Conservation (phyloP, 2,797 vertebrate genomes). For the Lycodopsis pacificus region DNA sequence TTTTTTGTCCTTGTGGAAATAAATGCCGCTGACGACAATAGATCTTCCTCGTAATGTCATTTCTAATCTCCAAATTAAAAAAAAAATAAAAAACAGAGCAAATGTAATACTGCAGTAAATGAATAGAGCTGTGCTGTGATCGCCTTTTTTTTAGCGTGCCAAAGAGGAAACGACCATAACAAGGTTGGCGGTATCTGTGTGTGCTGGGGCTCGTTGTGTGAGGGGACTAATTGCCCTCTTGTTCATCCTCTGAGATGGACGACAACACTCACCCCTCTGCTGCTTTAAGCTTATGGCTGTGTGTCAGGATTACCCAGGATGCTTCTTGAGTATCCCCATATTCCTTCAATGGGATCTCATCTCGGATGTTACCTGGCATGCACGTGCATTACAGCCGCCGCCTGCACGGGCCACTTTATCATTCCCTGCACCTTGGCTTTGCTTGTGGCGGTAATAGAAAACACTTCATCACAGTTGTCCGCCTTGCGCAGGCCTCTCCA, state of each 20-base stretch:
- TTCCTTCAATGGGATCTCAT: conserved; percentile 58
- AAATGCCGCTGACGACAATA: conserved; percentile 12
- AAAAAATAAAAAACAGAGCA: conserved; percentile 17
- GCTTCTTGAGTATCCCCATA: conserved; percentile 46
- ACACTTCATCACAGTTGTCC: conserved; percentile 71
- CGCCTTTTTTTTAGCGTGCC: background rate
- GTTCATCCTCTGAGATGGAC: conserved; percentile 46
- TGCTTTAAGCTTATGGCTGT: conserved; percentile 27
- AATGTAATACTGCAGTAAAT: conserved; percentile 43
- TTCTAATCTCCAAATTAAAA: conserved; percentile 19
- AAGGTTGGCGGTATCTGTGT: background rate
- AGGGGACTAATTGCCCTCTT: conserved; percentile 63
- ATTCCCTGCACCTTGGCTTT: conserved; percentile 54
- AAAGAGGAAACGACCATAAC: conserved; percentile 1
- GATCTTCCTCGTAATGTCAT: conserved; percentile 18
- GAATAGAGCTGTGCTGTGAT: conserved; percentile 8
- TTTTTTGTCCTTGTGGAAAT: conserved; percentile 20
- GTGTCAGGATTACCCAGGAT: conserved; percentile 56
- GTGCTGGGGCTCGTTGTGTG: conserved; percentile 16
- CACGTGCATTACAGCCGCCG: conserved; percentile 39
- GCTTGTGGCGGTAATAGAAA: conserved; percentile 67
- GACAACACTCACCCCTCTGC: conserved; percentile 43
- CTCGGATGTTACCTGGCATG: conserved; percentile 54
- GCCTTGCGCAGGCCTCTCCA: conserved; percentile 33
- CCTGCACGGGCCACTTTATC: conserved; percentile 52